phyloP scores from a whole-genome alignment of 2,888 invertebrate species.

The Rutpela maculata region DNA sequence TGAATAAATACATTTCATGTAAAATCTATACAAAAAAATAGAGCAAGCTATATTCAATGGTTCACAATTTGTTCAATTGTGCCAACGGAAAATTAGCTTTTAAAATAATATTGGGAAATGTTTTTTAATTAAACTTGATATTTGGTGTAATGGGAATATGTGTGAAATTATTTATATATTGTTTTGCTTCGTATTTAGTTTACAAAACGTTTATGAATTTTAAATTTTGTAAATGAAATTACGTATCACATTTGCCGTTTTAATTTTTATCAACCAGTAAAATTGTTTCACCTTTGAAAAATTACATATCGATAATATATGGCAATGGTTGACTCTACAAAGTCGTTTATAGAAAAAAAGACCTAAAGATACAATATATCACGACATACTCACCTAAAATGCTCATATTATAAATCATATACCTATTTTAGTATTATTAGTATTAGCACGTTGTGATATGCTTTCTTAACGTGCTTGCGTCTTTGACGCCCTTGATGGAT shows the following conservation, averaged over 20 bases:
- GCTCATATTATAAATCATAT: too few species aligned
- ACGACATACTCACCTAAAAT: too few species aligned
- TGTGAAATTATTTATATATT: background rate
- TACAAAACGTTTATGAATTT: background rate
- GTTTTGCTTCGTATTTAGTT: background rate
- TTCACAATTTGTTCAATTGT: background rate
- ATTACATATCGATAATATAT: too few species aligned
- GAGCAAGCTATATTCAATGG: background rate
- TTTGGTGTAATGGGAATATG: background rate
- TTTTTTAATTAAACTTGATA: slow-evolving; percentile 3
- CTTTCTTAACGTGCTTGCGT: too few species aligned
- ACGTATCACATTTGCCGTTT: background rate
- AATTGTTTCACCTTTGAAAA: too few species aligned
- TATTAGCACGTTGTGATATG: too few species aligned
- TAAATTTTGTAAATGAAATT: background rate
- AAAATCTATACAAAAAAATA: background rate
- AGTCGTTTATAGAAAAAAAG: too few species aligned
- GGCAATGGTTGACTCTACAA: too few species aligned
- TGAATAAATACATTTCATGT: background rate
- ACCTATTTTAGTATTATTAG: too few species aligned
- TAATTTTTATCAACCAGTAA: too few species aligned
- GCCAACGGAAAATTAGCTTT: background rate
- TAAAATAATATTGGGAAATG: background rate
- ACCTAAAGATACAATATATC: too few species aligned
- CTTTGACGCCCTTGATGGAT: too few species aligned